Evolutionary conservation across 2,113 vertebrate genomes (phyloP).

Genomic region (Brienomyrus brachyistius): DNA sequence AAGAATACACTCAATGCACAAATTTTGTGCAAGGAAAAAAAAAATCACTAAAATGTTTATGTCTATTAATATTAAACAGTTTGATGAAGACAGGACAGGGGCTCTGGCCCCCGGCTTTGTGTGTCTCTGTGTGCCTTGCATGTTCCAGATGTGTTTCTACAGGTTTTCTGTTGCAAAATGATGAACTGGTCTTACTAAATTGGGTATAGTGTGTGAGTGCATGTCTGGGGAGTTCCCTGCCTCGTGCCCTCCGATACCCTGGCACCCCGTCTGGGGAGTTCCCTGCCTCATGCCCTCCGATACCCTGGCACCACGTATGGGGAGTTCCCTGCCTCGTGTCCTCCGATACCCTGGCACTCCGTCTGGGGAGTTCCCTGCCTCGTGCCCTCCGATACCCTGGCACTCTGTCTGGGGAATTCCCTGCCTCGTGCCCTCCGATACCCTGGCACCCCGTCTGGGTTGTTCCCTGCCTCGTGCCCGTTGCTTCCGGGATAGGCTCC

Average conservation of each 20-base stretch:
- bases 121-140: background rate
- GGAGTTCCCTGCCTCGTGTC: no score
- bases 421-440: background rate
- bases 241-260: no score
- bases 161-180: background rate
- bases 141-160: background rate
- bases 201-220: background rate
- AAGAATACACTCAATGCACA: background rate
- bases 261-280: no score
- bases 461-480: no score
- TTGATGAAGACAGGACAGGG: background rate
- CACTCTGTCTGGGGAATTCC: background rate
- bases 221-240: no score
- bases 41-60: background rate
- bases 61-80: background rate
- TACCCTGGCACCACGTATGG: no score
- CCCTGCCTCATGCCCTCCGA: no score
- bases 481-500: no score
- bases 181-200: background rate
- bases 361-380: no score
- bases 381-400: background rate
- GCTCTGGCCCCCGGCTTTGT: background rate
- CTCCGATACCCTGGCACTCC: no score
- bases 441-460: accelerated
- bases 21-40: background rate